Percentiles rank a stretch among this genome's conserved stretches.
These are phyloP conservation scores for Scortum barcoo DNA, from an alignment of 2,113 vertebrate species.

Conservation along the genomic window DNA sequence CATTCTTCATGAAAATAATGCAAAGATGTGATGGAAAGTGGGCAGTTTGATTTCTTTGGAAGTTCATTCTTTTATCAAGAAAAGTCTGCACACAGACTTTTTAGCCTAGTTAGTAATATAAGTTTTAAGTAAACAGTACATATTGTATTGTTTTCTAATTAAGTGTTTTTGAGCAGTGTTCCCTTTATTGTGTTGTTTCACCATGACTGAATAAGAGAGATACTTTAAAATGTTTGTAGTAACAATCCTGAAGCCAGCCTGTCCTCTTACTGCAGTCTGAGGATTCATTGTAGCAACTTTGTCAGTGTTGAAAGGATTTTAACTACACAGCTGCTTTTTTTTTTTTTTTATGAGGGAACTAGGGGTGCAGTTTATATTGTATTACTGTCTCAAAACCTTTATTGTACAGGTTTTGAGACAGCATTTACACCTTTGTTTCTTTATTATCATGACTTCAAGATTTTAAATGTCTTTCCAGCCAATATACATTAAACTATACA, in stretches of 20 bases:
- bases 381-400: too few relatives aligned
- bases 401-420: background rate
- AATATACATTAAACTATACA: background rate
- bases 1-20: background rate
- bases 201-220: slow-evolving; percentile 11
- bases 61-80: too few relatives aligned
- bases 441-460: background rate
- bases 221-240: background rate
- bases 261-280: background rate
- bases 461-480: background rate
- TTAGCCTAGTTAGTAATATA: background rate
- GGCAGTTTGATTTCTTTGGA: background rate
- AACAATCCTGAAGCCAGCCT: background rate
- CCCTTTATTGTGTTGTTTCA: background rate
- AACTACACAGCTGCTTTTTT: background rate
- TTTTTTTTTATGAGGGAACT: too few relatives aligned
- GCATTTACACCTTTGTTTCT: background rate
- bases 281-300: background rate
- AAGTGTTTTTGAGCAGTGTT: background rate
- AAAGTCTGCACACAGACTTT: too few relatives aligned
- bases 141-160: background rate
- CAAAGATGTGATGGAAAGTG: background rate
- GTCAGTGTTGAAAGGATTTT: background rate
- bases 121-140: too few relatives aligned
- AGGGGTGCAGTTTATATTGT: too few relatives aligned